Evolutionary conservation across 2,797 vertebrate species (phyloP).

Genomic region (Lacerta bilineata): DNA sequence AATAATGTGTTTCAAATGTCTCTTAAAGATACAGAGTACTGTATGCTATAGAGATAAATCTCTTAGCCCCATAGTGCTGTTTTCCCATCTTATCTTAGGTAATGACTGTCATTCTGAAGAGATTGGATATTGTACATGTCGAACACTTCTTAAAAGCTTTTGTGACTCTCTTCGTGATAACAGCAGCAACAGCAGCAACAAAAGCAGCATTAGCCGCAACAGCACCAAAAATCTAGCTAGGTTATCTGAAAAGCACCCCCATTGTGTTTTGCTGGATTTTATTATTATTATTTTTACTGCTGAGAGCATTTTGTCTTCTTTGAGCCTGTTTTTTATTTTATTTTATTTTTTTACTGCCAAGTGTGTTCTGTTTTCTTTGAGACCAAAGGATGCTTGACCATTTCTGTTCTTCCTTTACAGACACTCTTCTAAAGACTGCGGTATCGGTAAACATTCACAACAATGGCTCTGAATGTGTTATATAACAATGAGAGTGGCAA

Average conservation of each 20-base stretch:
- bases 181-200: constrained; percentile 57
- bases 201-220: constrained; percentile 56
- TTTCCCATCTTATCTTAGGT: constrained; percentile 56
- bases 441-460: constrained; percentile 68
- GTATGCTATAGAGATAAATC: neutral
- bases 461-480: constrained; percentile 63
- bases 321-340: constrained; percentile 8
- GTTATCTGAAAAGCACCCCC: constrained; percentile 59
- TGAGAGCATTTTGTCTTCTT: constrained; percentile 69
- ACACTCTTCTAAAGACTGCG: constrained; percentile 69
- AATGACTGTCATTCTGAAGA: constrained; percentile 63
- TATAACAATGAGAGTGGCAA: constrained; percentile 64
- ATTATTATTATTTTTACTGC: constrained; percentile 19
- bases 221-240: constrained; percentile 68
- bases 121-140: constrained; percentile 58
- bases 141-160: constrained; percentile 63
- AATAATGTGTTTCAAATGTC: too few species aligned
- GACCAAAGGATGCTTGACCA: constrained; percentile 53
- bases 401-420: constrained; percentile 67
- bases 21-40: too few species aligned
- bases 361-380: constrained; percentile 69
- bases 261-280: constrained; percentile 28
- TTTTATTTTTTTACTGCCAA: constrained; percentile 49
- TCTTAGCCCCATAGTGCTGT: constrained; percentile 48
- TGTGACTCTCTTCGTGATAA: constrained; percentile 61